Conservation (phyloP, 2,797 vertebrate species). For the Bucorvus abyssinicus region DNA sequence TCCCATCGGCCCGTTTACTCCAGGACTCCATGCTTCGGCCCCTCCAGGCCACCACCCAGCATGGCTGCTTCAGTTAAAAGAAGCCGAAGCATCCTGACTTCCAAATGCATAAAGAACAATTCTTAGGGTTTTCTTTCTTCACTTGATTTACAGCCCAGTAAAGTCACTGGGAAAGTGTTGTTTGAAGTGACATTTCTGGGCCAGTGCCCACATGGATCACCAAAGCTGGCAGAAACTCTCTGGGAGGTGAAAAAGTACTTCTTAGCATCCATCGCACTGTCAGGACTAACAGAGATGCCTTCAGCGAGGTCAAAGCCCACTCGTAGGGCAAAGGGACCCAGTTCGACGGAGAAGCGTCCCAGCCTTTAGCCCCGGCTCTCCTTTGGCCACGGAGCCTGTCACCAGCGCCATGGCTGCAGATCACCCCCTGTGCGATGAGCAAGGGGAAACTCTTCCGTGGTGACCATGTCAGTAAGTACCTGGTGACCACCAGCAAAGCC, state of each 20-base stretch:
- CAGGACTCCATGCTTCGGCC: not conserved
- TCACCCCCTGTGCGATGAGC: not conserved
- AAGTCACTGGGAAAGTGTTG: not conserved
- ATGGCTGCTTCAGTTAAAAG: not conserved
- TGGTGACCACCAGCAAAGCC: not conserved
- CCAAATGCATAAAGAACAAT: not conserved
- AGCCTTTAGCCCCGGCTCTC: not conserved
- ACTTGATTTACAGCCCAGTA: not conserved
- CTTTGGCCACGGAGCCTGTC: not conserved
- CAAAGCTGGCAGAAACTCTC: not conserved
- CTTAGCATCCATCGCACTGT: not conserved
- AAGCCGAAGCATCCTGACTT: not conserved
- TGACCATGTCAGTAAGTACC: accelerated
- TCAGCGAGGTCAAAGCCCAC: not conserved
- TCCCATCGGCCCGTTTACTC: not conserved
- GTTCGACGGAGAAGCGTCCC: accelerated
- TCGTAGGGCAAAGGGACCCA: not conserved
- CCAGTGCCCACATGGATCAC: not conserved
- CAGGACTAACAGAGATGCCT: not conserved
- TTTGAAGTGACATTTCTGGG: not conserved
- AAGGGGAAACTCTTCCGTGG: not conserved
- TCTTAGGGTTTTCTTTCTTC: not conserved
- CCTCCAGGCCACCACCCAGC: not conserved
- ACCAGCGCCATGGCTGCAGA: not conserved
- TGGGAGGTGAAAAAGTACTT: not conserved